phyloP scores from a whole-genome alignment of 1,140 invertebrate genomes.

The Vanessa tameamea region DNA sequence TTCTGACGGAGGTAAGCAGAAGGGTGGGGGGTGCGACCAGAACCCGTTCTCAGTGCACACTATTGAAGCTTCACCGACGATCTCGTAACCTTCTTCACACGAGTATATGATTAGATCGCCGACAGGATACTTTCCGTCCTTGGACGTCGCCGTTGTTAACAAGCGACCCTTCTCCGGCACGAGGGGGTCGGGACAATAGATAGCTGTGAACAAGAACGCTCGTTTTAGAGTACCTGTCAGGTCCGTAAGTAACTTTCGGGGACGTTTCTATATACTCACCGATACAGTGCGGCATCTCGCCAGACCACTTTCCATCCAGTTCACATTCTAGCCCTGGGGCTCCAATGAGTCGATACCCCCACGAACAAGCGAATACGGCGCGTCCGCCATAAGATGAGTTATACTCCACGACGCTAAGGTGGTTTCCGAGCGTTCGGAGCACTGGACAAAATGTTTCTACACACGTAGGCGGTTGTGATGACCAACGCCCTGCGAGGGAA shows the following conservation, averaged over 20 bases:
- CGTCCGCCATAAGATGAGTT: slow-evolving; percentile 83
- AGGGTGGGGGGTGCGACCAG: slow-evolving; percentile 92
- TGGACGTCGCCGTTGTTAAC: slow-evolving; percentile 54
- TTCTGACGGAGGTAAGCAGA: slow-evolving; percentile 83
- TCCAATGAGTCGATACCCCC: slow-evolving; percentile 89
- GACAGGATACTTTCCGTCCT: slow-evolving; percentile 84
- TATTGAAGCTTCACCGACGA: slow-evolving; percentile 89
- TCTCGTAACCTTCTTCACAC: slow-evolving; percentile 85
- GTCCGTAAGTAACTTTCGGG: no score
- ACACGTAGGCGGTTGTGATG: slow-evolving; percentile 85
- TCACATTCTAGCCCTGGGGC: slow-evolving; percentile 88
- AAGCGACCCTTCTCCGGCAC: slow-evolving; percentile 85
- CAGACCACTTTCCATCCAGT: slow-evolving; percentile 89
- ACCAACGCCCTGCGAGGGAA: slow-evolving; percentile 86
- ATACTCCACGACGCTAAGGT: slow-evolving; percentile 80
- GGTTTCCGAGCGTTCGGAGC: slow-evolving; percentile 81
- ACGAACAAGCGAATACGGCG: slow-evolving; percentile 90
- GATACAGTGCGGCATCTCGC: slow-evolving; percentile 85
- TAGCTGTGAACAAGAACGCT: slow-evolving; percentile 82
- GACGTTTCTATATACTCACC: slow-evolving; percentile 43
- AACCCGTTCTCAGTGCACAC: slow-evolving; percentile 92
- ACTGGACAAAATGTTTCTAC: slow-evolving; percentile 87
- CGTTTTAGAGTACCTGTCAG: neutral
- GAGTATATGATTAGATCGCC: slow-evolving; percentile 90
- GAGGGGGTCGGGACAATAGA: slow-evolving; percentile 87